Conservation (phyloP, 2,797 vertebrate genomes). For the Hapalemur alaotrensis region DNA sequence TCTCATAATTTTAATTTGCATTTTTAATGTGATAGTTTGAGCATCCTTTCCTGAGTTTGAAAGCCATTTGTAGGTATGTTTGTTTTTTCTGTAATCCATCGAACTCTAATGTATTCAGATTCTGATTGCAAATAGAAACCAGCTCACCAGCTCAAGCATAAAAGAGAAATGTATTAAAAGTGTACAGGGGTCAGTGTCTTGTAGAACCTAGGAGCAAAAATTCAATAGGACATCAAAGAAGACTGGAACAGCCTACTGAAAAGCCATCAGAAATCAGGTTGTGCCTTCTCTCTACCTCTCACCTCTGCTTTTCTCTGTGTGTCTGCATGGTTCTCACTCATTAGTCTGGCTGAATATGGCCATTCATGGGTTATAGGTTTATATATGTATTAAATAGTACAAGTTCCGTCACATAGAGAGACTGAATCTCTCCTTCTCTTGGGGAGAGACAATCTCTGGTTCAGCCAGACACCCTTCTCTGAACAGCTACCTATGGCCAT, state of each 20-base stretch:
- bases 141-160: background rate
- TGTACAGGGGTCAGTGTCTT: background rate
- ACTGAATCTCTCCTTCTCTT: background rate
- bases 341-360: background rate
- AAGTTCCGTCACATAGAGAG: background rate
- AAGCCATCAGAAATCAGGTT: background rate
- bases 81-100: background rate
- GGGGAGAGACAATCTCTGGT: background rate
- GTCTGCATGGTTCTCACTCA: background rate
- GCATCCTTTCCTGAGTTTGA: background rate
- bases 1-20: background rate
- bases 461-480: background rate
- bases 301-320: background rate
- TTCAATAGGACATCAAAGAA: background rate
- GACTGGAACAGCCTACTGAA: background rate
- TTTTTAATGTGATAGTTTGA: background rate
- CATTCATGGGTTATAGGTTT: background rate
- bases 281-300: background rate
- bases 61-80: background rate
- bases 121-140: background rate
- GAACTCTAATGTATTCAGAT: background rate
- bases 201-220: background rate
- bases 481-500: background rate
- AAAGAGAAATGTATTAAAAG: background rate
- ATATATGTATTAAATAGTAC: background rate